Evolutionary conservation across 2,113 vertebrate genomes (phyloP), one percentile per base, ranked within the genome.

Genomic region (Xenopus laevis): DNA sequence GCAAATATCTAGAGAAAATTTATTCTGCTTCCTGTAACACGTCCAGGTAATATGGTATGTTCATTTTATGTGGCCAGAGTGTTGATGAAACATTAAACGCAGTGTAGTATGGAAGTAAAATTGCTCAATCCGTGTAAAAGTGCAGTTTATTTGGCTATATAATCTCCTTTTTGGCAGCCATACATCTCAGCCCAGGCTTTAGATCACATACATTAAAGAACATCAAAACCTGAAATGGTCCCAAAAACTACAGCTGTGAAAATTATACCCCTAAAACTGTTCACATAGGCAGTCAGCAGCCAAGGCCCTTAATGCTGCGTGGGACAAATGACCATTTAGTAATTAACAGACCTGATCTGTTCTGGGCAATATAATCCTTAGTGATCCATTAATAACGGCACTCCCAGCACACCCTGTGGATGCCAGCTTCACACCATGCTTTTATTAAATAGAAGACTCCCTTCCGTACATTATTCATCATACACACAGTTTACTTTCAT

Each of bases 111-210:
- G 73, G 65, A 75, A 62, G 65, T 75, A 67, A 75, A 75, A 75
- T 75, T 75, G 65, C 73, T 68, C 73, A 75, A 75, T 59, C 65
- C 57, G 50, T 69, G 66, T 75, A 75, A 75, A 75, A 68, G 65
- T 33, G 27, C 65, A 75, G 67, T 75, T 75, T 75, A 75, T 75
- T 75, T 75, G 73, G 73, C 73, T 75, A 69, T 75, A 75, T 75
- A 75, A 75, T 75, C 65, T 75, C 73, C 58, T 47, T 69, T 68
- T 75, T 75, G 73, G 73, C 73, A 75, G 73, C 45, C 65, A 40
- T 18, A 67, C 73, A 61, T 68, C 72, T 40, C 66, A 62, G 58
- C 61, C 44, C 65, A 68, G 58, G 46, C 47, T 75, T 65, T 50
- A 75, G 58, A 75, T 75, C 65, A 69, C 73, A 75, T 75, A 62